phyloP scores from a whole-genome alignment of 2,888 invertebrate species.

The Athripsodes cinereus region DNA sequence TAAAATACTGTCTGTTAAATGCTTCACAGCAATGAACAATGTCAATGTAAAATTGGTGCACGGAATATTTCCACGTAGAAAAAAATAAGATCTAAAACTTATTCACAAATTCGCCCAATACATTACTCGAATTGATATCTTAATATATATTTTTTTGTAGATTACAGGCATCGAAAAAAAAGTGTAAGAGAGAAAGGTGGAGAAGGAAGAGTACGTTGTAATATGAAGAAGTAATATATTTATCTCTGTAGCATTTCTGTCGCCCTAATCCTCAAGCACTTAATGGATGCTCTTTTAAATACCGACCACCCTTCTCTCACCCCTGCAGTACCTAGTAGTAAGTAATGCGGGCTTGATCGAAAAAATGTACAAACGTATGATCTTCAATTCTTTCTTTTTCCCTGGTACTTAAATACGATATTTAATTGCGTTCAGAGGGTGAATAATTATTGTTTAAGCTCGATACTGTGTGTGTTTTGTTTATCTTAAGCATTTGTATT shows the following conservation, averaged over 20 bases:
- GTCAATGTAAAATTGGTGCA: too few relatives aligned
- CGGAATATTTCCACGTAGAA: too few relatives aligned
- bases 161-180: not conserved
- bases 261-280: conserved; percentile 24
- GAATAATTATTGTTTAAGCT: not conserved
- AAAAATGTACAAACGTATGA: conserved; percentile 23
- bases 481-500: not conserved
- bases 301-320: conserved; percentile 6
- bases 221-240: conserved; percentile 12
- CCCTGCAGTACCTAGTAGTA: too few relatives aligned
- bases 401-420: not conserved
- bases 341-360: conserved; percentile 24
- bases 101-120: not conserved
- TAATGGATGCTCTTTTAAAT: conserved; percentile 27
- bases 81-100: too few relatives aligned
- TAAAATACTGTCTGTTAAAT: too few relatives aligned
- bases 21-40: too few relatives aligned
- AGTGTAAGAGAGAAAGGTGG: not conserved
- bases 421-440: not conserved
- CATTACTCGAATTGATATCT: not conserved
- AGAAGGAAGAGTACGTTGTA: not conserved
- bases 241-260: conserved; percentile 21
- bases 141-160: not conserved
- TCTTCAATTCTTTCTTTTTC: not conserved
- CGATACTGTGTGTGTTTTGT: not conserved